A percentile compares a stretch with the other conserved stretches of the same genome.
Evolutionary conservation across 2,113 vertebrate species (phyloP).

Genomic region (Synodontis membranacea): DNA sequence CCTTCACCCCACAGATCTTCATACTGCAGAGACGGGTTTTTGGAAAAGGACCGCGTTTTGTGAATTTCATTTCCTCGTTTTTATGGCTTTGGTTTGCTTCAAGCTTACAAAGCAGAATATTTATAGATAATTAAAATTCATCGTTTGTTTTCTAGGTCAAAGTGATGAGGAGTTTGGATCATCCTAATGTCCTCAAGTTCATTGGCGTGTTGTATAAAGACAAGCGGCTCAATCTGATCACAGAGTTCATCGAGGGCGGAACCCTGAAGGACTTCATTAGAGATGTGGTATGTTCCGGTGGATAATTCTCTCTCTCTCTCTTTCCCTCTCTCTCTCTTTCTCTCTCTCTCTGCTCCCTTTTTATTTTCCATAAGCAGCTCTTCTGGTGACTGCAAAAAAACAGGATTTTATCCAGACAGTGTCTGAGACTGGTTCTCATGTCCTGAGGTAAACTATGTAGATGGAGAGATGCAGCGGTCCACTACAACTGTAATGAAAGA

Average conservation of each 20-base stretch:
- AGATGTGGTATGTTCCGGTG: conserved; percentile 76
- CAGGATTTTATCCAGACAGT: conserved; percentile 14
- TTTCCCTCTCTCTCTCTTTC: background rate
- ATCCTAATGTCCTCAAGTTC: conserved; percentile 92
- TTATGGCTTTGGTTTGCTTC: background rate
- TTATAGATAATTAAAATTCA: background rate
- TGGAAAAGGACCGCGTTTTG: background rate
- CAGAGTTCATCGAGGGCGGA: conserved; percentile 94
- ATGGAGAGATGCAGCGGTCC: background rate
- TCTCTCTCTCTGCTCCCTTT: background rate
- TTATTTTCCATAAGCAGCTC: background rate
- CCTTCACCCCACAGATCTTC: background rate
- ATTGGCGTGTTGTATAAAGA: conserved; percentile 97
- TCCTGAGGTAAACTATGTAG: conserved; percentile 58
- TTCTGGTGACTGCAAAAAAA: background rate
- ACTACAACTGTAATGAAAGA: conserved; percentile 25
- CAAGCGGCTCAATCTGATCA: conserved; percentile 93
- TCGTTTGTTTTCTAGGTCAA: conserved; percentile 79
- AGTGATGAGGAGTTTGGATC: conserved; percentile 93
- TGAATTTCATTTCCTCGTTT: background rate
- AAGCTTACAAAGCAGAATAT: background rate
- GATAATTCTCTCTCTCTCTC: conserved; percentile 25
- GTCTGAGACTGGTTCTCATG: conserved; percentile 37
- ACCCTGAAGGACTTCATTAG: conserved; percentile 94
- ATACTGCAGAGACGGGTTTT: background rate